A percentile compares a stretch with the other conserved stretches of the same genome.
Conservation (phyloP, 1,140 invertebrate genomes). For the Drosophila guanche region DNA sequence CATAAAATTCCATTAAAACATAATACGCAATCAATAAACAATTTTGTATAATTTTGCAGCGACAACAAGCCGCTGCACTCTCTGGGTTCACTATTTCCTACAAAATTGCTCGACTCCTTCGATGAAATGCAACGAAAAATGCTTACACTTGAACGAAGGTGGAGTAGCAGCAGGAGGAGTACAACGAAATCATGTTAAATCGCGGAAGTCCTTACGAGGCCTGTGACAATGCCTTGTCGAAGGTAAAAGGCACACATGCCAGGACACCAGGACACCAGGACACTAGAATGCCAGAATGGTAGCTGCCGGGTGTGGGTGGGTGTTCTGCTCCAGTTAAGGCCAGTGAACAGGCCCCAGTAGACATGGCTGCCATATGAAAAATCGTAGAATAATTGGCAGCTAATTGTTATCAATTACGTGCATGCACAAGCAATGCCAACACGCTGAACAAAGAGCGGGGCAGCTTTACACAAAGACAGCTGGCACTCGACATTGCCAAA, state of each 20-base stretch:
- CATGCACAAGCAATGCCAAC: conserved; percentile 2
- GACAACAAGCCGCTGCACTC: conserved; percentile 36
- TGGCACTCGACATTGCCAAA: too few species aligned
- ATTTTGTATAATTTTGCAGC: conserved; percentile 65
- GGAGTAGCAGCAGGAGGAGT: background rate
- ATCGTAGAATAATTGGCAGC: conserved; percentile 76
- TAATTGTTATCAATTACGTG: conserved; percentile 76
- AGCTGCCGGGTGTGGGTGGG: too few species aligned
- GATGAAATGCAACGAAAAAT: conserved; percentile 60
- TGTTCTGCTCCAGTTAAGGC: too few species aligned
- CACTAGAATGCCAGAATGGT: too few species aligned
- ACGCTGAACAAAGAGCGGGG: conserved; percentile 4
- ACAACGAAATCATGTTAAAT: too few species aligned
- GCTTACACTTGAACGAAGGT: background rate
- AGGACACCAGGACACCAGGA: too few species aligned
- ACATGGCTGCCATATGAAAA: conserved; percentile 37
- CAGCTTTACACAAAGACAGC: background rate
- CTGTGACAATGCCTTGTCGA: too few species aligned
- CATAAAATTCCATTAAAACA: conserved; percentile 69
- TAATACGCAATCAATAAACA: conserved; percentile 68
- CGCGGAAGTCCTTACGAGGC: too few species aligned
- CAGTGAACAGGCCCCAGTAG: too few species aligned
- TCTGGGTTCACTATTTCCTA: background rate
- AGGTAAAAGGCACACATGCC: too few species aligned
- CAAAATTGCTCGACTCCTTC: conserved; percentile 53